Evolutionary conservation across 2,888 invertebrate species (phyloP).

Genomic region (Sympetrum striolatum): DNA sequence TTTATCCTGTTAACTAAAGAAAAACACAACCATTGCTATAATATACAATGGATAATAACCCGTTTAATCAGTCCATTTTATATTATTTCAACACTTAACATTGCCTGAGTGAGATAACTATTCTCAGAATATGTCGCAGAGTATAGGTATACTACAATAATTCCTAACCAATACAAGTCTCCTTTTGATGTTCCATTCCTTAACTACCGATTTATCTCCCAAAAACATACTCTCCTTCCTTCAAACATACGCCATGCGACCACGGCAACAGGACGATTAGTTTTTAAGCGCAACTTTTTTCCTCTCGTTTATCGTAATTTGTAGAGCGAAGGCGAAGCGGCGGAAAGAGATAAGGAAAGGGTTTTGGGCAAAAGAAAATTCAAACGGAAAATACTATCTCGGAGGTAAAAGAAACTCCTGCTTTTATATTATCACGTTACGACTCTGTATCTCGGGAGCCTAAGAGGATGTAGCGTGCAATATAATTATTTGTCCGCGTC

Average conservation of each 20-base stretch:
- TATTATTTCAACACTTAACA: too few relatives aligned
- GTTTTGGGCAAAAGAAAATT: background rate
- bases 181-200: background rate
- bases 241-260: background rate
- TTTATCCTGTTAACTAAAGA: too few relatives aligned
- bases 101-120: too few relatives aligned
- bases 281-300: background rate
- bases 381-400: background rate
- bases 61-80: too few relatives aligned
- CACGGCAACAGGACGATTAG: background rate
- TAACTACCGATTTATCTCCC: background rate
- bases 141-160: too few relatives aligned
- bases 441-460: background rate
- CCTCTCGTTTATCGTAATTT: background rate
- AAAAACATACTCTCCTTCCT: background rate
- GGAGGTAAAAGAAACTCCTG: background rate
- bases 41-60: too few relatives aligned
- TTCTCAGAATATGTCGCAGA: too few relatives aligned
- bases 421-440: background rate
- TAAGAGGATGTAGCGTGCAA: background rate
- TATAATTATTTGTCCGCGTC: background rate
- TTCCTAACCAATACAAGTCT: too few relatives aligned
- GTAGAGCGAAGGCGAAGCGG: background rate
- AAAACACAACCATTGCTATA: too few relatives aligned
- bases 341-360: background rate